Evolutionary conservation across 53 echinoderm and acorn worm genomes (phyloP).

Genomic region (Glandiceps talaboti): DNA sequence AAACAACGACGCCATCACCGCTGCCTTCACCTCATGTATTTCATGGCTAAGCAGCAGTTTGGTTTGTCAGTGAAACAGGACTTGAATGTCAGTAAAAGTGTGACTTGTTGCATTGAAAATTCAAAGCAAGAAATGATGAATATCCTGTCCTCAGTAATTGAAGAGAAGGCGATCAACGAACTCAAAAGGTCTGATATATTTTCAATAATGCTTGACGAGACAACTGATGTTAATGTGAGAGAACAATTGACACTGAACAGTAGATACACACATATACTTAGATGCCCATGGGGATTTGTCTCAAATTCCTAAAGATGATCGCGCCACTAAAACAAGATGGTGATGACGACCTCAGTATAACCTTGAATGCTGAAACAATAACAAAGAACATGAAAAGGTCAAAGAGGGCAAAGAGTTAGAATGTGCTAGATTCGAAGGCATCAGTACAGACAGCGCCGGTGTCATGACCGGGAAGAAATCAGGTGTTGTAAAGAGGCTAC

Average conservation of each 20-base stretch:
- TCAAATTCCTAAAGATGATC: slow-evolving; percentile 25
- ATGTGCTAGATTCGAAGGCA: slow-evolving; percentile 13
- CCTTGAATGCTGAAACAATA: slow-evolving; percentile 6
- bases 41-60: slow-evolving; percentile 24
- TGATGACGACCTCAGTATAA: neutral
- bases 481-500: slow-evolving; percentile 30
- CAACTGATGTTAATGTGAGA: slow-evolving; percentile 20
- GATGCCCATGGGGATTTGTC: too few relatives aligned
- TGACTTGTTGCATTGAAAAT: slow-evolving; percentile 26
- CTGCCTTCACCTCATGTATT: slow-evolving; percentile 27
- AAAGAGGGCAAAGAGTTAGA: neutral
- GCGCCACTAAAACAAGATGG: slow-evolving; percentile 26
- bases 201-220: slow-evolving; percentile 30
- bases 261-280: too few relatives aligned
- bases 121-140: slow-evolving; percentile 38
- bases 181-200: slow-evolving; percentile 14
- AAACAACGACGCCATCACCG: slow-evolving; percentile 20
- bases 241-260: slow-evolving; percentile 25
- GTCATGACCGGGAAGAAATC: slow-evolving; percentile 15
- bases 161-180: slow-evolving; percentile 9
- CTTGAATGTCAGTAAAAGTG: slow-evolving; percentile 29
- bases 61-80: slow-evolving; percentile 29
- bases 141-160: slow-evolving; percentile 25
- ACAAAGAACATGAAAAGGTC: slow-evolving; percentile 3
- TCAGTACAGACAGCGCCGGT: slow-evolving; percentile 18